phyloP scores from a whole-genome alignment of 2,113 vertebrate genomes.

The Alces alces region DNA sequence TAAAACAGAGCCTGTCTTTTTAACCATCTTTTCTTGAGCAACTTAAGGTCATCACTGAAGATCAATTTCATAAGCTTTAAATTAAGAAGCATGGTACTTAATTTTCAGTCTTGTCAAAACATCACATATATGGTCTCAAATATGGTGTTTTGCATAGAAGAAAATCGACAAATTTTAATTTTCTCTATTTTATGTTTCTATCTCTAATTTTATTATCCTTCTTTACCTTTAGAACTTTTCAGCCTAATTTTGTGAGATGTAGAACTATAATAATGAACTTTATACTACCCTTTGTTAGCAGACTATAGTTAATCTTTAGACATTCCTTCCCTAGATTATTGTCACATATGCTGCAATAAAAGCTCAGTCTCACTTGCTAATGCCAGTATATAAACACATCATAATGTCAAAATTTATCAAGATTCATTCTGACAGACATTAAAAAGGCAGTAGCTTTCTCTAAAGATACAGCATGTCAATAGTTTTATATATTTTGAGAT shows the following conservation, averaged over 20 bases:
- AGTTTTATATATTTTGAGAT: background rate
- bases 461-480: background rate
- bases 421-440: background rate
- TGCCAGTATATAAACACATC: background rate
- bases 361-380: background rate
- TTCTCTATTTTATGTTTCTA: background rate
- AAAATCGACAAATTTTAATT: background rate
- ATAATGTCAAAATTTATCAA: background rate
- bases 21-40: background rate
- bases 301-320: background rate
- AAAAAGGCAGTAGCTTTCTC: background rate
- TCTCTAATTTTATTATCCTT: background rate
- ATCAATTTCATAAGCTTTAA: background rate
- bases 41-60: background rate
- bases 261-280: background rate
- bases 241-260: background rate
- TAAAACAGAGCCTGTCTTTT: background rate
- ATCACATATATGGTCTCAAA: background rate
- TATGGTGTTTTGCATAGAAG: background rate
- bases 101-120: background rate
- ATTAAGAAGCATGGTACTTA: background rate
- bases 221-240: background rate
- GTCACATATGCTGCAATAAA: background rate
- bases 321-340: background rate
- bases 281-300: background rate